Percentiles rank a stretch among this genome's conserved stretches.
These are phyloP conservation scores for Artemisiospiza belli DNA, from an alignment of 2,113 vertebrate genomes.

Conservation along the genomic window DNA sequence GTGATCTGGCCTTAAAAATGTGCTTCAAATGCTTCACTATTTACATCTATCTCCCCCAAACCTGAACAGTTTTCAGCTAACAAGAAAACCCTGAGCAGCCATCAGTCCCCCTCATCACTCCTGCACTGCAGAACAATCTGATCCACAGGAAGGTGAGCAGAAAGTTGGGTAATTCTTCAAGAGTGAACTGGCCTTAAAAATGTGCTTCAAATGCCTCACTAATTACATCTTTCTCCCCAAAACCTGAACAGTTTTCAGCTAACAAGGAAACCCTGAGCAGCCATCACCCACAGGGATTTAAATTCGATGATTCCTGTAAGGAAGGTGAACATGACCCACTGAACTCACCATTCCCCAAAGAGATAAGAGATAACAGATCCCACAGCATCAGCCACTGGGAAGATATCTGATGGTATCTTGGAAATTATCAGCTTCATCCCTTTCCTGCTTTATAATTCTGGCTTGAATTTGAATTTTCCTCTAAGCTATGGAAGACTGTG, in stretches of 20 bases:
- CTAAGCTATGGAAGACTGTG: neutral
- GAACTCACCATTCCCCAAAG: neutral
- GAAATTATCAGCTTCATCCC: neutral
- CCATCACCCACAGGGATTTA: neutral
- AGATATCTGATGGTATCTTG: neutral
- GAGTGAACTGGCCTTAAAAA: neutral
- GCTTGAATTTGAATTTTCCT: neutral
- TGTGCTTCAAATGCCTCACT: neutral
- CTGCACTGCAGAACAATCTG: neutral
- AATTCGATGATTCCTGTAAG: rapidly evolving
- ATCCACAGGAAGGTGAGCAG: neutral
- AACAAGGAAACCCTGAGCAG: neutral
- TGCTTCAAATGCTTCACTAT: neutral
- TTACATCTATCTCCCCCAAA: neutral
- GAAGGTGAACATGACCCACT: neutral
- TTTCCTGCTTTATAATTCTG: neutral
- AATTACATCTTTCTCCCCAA: neutral
- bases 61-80: neutral
- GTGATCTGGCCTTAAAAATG: neutral
- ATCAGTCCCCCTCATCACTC: neutral
- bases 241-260: neutral
- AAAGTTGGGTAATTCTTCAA: neutral
- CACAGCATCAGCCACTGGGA: neutral
- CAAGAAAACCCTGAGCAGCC: neutral
- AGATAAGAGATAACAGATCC: neutral